Base-by-base conservation (phyloP, 1,140 invertebrate genomes). In the Camponotus vicinus region DNA sequence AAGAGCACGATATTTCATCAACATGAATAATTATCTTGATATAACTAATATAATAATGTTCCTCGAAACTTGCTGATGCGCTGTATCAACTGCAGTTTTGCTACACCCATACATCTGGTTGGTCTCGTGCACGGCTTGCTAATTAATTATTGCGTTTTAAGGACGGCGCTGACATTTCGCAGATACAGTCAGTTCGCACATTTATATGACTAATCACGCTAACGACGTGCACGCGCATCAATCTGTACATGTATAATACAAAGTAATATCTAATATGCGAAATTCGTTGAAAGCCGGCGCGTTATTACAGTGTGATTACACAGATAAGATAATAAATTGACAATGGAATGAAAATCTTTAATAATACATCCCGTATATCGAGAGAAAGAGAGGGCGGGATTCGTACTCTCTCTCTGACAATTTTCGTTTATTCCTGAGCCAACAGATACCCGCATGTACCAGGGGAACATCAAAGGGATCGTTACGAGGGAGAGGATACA, bases 341-440 rank as follows among this genome's bases (percentile, higher is more conserved):
- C 76, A 78, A 76, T 40, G 73, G 66, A 85, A 77, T 37, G 27
- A 27, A 63, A 78, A 75, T 86, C 73, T 86, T 78, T 67, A 86
- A 86, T 86, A 34, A 42, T 45, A 40, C 34, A 34, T 70, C 37
- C 42, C 11, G 69, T n/a, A 59, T 64, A 8, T 59, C 49, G 67
- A 66, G 18, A 37, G 27, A 59, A 3, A 45, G 18, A 59, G 5
- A 45, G 18, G 63, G 66, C 18, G 40, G 5, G 7, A 37, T 21
- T 52, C 18, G 42, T 6, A 55, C 32, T 21, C 55, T 42, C 49
- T 8, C 27, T 42, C 37, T 15, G 42, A 79, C 88, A 88, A 85
- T 89, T 85, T 88, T 89, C 80, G 77, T 87, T 88, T 88, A 85
- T 88, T 88, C 67, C 45, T 15, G 34, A 49, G 37, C 67, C 59